Base-by-base conservation (phyloP, 1,140 invertebrate species). In the Cephus cinctus region DNA sequence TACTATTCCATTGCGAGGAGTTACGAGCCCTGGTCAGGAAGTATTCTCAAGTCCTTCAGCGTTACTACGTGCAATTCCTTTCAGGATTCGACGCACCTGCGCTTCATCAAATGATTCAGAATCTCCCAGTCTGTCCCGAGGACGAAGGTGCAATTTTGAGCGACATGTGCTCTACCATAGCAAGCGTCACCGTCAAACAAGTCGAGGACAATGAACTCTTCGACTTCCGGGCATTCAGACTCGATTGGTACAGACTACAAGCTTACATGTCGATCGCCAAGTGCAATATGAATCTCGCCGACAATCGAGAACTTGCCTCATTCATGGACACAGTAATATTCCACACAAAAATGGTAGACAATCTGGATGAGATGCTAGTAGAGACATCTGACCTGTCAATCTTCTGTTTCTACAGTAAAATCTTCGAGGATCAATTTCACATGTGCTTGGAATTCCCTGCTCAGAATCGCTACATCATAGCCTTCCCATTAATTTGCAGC, bases 401-500 rank as follows among this genome's bases (percentile, higher is more conserved):
- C 49, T 98, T 98, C 66, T 98, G 92, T 69, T 98, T 98, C 71
- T 98, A 97, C 67, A 96, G 86, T 60, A 93, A 93, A 79, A 89
- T 96, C 68, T 98, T 98, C 78, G 95, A 98, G 67, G 93, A 96
- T 67, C 94, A 98, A 69, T 98, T 98, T 68, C 94, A 98, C 63
- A 96, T 98, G 92, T 98, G 96, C 75, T 80, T 98, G 56, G 95
- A 98, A 75, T 98, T 98, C 75, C 95, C 95, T 18, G 94, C 95
- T 15, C 96, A 98, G 76, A 98, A 98, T 77, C 83, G 96, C 15
- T 99, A 92, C 64, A 97, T 98, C 49, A 92, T 98, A 52, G 92
- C 95, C 21, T 99, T 99, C 75, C 96, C 97, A 9, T 78, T 98
- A 43, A 96, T 99, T 58, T 98, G 96, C 73, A 90, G 90, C 52